These are phyloP conservation scores for Crepidodera aurea DNA, from an alignment of 2,888 invertebrate species.

Conservation along the genomic window DNA sequence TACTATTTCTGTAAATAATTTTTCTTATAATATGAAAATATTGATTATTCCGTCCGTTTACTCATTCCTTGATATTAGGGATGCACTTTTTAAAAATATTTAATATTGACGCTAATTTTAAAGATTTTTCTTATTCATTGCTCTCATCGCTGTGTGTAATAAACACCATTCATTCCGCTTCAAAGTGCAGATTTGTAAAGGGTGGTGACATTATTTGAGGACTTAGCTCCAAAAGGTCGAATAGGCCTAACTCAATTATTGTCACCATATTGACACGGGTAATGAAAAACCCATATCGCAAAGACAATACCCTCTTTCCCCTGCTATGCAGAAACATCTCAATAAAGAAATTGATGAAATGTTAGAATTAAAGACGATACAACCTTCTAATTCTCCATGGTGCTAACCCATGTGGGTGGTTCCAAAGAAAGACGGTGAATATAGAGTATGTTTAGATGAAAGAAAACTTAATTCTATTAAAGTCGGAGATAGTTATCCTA, in stretches of 20 bases:
- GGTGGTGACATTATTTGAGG: not conserved
- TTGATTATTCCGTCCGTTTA: not conserved
- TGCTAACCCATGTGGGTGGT: conserved; percentile 46
- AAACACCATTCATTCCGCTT: conserved; percentile 21
- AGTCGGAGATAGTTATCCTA: conserved; percentile 48
- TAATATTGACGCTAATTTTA: conserved; percentile 9
- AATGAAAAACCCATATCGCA: conserved; percentile 16
- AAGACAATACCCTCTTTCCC: conserved; percentile 30
- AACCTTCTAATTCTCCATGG: conserved; percentile 47
- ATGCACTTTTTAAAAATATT: conserved; percentile 20
- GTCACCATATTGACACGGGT: conserved; percentile 28
- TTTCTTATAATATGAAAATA: not conserved
- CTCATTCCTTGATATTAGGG: not conserved
- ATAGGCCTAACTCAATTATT: conserved; percentile 24
- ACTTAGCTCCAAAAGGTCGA: conserved; percentile 10
- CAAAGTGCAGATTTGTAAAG: conserved; percentile 13
- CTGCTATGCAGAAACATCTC: conserved; percentile 27
- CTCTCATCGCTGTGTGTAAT: not conserved
- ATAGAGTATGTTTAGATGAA: conserved; percentile 50
- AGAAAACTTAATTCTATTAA: conserved; percentile 50
- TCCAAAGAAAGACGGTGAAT: conserved; percentile 46
- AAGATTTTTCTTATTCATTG: not conserved
- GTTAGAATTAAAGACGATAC: conserved; percentile 39
- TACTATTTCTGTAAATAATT: not conserved
- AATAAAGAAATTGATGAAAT: conserved; percentile 30